Evolutionary conservation across 2,888 invertebrate species (phyloP).

Genomic region (Scaptomyza flava): DNA sequence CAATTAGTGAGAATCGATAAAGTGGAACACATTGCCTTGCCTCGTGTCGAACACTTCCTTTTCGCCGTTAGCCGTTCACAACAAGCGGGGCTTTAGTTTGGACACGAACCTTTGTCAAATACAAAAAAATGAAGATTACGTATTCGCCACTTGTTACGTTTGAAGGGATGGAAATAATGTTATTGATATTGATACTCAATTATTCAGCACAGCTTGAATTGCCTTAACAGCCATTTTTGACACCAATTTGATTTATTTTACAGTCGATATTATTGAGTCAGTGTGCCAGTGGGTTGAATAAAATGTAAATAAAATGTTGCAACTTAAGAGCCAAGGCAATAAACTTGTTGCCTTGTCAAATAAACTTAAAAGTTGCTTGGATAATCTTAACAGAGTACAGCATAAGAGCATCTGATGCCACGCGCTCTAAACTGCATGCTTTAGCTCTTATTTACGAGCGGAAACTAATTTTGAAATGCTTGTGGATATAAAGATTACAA

Average conservation of each 20-base stretch:
- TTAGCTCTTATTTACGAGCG: constrained; percentile 65
- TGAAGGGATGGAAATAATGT: too few relatives aligned
- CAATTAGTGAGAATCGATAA: constrained; percentile 70
- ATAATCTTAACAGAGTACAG: background rate
- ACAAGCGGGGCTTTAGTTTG: background rate
- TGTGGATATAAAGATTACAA: constrained; percentile 51
- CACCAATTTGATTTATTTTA: too few relatives aligned
- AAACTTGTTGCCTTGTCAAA: constrained; percentile 45
- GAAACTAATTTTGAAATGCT: constrained; percentile 55
- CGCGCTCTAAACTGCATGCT: constrained; percentile 34
- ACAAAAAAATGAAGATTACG: constrained; percentile 29
- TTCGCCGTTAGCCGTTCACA: constrained; percentile 24
- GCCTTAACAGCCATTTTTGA: too few relatives aligned
- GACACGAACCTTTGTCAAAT: background rate
- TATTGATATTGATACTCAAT: too few relatives aligned
- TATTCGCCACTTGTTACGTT: constrained; percentile 38
- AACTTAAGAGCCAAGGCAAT: constrained; percentile 24
- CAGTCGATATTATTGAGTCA: background rate
- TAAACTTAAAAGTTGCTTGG: constrained; percentile 32
- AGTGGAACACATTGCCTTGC: constrained; percentile 62
- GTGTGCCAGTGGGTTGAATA: constrained; percentile 60
- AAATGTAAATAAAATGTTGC: constrained; percentile 43
- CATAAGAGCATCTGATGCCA: background rate
- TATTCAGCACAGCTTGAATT: too few relatives aligned
- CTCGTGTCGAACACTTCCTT: constrained; percentile 50